These are phyloP conservation scores for Ceratina japonica DNA, from an alignment of 1,140 invertebrate genomes.

Conservation along the genomic window DNA sequence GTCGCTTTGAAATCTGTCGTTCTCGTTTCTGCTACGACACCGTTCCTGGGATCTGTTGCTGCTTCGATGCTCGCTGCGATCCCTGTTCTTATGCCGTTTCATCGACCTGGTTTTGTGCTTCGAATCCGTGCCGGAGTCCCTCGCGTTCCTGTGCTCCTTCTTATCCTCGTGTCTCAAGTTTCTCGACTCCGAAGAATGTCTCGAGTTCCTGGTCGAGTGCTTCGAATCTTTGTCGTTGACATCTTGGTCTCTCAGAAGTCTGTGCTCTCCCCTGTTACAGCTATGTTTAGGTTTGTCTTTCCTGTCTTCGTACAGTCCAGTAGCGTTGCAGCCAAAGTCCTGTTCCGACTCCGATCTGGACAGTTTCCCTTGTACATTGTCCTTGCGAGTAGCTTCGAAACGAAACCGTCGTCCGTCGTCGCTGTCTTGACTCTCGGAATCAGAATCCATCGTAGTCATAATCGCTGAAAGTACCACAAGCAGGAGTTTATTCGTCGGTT, in stretches of 20 bases:
- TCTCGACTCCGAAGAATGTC: slow-evolving; percentile 47
- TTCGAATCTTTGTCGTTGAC: slow-evolving; percentile 61
- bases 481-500: slow-evolving; percentile 12
- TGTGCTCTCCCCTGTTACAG: slow-evolving; percentile 46
- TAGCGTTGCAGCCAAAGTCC: slow-evolving; percentile 64
- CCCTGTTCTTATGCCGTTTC: slow-evolving; percentile 69
- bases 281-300: slow-evolving; percentile 68
- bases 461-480: slow-evolving; percentile 63
- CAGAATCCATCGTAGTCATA: slow-evolving; percentile 72
- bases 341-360: slow-evolving; percentile 68
- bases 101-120: slow-evolving; percentile 40
- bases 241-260: slow-evolving; percentile 54
- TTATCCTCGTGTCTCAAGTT: slow-evolving; percentile 69
- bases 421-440: slow-evolving; percentile 75
- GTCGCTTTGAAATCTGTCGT: slow-evolving; percentile 52
- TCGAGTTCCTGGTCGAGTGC: slow-evolving; percentile 59
- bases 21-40: slow-evolving; percentile 56
- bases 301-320: slow-evolving; percentile 62
- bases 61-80: slow-evolving; percentile 71
- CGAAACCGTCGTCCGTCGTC: slow-evolving; percentile 74
- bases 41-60: slow-evolving; percentile 48
- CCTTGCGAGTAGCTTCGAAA: slow-evolving; percentile 72
- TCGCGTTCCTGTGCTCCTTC: slow-evolving; percentile 35
- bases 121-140: slow-evolving; percentile 12
- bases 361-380: slow-evolving; percentile 39